These are phyloP conservation scores for Litoditis marina DNA, from an alignment of 2,888 invertebrate species.

Conservation along the genomic window DNA sequence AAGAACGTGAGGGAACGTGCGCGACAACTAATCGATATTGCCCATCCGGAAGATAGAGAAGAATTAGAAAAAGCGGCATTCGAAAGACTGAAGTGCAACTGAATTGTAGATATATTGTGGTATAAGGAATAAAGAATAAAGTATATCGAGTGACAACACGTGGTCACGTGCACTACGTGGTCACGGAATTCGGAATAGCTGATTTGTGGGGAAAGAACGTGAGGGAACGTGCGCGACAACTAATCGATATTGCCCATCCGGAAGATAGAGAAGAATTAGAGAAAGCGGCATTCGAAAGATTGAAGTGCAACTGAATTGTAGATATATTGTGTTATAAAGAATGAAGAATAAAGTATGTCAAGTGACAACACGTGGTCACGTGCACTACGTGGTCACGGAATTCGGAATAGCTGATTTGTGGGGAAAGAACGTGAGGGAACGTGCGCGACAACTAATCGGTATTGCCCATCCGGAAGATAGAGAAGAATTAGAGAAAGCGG, in stretches of 20 bases:
- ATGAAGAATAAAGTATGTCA: no score
- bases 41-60: constrained; percentile 84
- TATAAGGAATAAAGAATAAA: no score
- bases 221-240: constrained; percentile 81
- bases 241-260: constrained; percentile 85
- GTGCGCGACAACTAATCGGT: constrained; percentile 82
- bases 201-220: constrained; percentile 84
- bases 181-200: constrained; percentile 90
- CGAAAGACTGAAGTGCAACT: constrained; percentile 68
- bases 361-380: constrained; percentile 85
- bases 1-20: constrained; percentile 85
- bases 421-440: constrained; percentile 83
- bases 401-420: constrained; percentile 85
- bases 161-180: constrained; percentile 87
- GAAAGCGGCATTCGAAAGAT: constrained; percentile 77
- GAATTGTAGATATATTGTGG: no score
- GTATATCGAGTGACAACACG: constrained; percentile 85
- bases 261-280: constrained; percentile 79
- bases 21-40: constrained; percentile 80
- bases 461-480: constrained; percentile 86
- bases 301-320: no score
- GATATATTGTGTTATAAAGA: no score
- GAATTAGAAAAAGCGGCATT: constrained; percentile 81
- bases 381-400: constrained; percentile 89
- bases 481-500: constrained; percentile 78